Evolutionary conservation across 1,140 invertebrate species (phyloP).

Genomic region (Trachymyrmex septentrionalis): DNA sequence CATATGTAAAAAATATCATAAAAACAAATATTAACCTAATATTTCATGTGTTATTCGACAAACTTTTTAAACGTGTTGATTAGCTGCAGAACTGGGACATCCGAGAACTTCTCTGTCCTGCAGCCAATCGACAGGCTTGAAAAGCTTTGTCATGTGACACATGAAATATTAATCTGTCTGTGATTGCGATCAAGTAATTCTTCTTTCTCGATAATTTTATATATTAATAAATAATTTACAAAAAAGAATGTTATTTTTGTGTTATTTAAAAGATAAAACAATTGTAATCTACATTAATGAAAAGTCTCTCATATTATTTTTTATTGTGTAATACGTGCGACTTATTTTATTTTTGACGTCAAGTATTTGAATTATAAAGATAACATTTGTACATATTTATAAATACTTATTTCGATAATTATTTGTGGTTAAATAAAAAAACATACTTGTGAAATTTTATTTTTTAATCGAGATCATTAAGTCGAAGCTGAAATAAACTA

Average conservation of each 20-base stretch:
- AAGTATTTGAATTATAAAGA: constrained; percentile 9
- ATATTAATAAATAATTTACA: constrained; percentile 12
- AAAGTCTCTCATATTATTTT: neutral
- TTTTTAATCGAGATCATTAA: constrained; percentile 9
- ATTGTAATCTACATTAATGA: neutral
- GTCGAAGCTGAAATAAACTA: constrained; percentile 1
- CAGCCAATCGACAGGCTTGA: too few relatives aligned
- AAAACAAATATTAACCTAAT: too few relatives aligned
- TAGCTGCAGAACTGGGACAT: too few relatives aligned
- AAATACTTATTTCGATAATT: constrained; percentile 6
- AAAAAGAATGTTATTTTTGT: neutral
- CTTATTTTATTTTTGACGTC: neutral
- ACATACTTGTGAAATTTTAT: neutral
- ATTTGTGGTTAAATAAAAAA: constrained; percentile 5
- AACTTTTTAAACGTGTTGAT: too few relatives aligned
- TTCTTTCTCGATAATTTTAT: neutral
- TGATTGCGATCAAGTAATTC: neutral
- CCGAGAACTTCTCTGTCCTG: too few relatives aligned
- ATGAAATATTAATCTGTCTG: neutral
- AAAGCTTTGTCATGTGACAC: too few relatives aligned
- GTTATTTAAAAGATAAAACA: constrained; percentile 1
- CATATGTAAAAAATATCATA: neutral
- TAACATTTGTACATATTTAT: neutral
- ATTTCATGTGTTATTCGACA: too few relatives aligned
- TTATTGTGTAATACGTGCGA: neutral